Evolutionary conservation across 2,888 invertebrate genomes (phyloP), one percentile per base, ranked within the genome.

Genomic region (Hypomecis punctinalis): DNA sequence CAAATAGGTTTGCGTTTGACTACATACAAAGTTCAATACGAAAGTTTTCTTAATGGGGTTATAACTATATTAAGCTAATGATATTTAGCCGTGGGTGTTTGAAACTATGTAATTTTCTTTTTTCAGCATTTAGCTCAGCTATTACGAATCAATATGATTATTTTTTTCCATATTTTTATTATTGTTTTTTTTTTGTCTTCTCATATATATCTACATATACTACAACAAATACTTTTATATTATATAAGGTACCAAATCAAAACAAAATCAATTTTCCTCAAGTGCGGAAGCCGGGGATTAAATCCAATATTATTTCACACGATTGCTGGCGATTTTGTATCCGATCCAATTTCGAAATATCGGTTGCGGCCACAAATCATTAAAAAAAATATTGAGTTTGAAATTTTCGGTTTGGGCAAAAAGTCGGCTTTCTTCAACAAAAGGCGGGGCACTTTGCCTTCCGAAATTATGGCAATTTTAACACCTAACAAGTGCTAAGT

Each of bases 401-500:
- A 76, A 84, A 81, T 82, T 86, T 89, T 87, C 75, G 82, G 80
- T 81, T 77, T 72, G 76, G 76, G 86, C 86, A 91, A 92, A 92
- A 92, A 89, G 90, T 86, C 91, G 89, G 90, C 87, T 84, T 85
- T 82, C 83, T 88, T 88, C 86, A 85, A 80, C 76, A 65, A 76
- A 76, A 83, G 90, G 91, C 89, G 92, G 83, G 88, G 85, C 79
- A 82, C 78, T 79, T 77, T 80, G 78, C 81, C 84, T 84, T 84
- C 84, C 82, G 77, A 84, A 90, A 92, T 93, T 91, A 92, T 86
- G 92, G 92, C 91, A 93, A 93, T 93, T 91, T 93, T 92, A 84
- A 93, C 92, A 93, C 92, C 92, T 92, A 85, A 88, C 83, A 79
- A 89, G 91, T 90, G 92, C 89, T 91, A 92, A 91, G 89, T 89